A percentile compares a stretch with the other conserved stretches of the same genome.
phyloP scores from a whole-genome alignment of 2,113 vertebrate genomes.

The Lasiurus borealis region DNA sequence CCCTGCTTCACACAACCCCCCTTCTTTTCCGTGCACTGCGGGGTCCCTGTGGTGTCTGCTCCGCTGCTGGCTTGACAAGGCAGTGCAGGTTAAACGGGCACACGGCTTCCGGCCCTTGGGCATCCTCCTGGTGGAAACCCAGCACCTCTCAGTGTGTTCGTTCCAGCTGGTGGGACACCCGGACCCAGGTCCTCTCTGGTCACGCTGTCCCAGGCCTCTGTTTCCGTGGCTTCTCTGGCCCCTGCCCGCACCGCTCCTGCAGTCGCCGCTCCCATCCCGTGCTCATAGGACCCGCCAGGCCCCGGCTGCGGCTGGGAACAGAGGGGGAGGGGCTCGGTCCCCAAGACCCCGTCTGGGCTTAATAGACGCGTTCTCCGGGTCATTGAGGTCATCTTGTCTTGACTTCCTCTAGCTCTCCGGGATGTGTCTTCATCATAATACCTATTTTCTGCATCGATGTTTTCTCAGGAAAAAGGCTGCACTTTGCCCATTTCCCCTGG shows the following conservation, averaged over 20 bases:
- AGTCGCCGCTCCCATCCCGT: background rate
- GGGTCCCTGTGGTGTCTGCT: background rate
- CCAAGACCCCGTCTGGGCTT: background rate
- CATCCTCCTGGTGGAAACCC: no score
- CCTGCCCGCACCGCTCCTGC: background rate
- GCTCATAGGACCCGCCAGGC: background rate
- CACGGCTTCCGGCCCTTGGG: background rate
- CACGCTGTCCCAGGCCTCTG: background rate
- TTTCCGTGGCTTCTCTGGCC: background rate
- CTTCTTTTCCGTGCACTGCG: background rate
- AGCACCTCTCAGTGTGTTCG: background rate
- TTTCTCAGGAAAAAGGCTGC: slow-evolving; percentile 63
- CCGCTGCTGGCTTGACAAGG: background rate
- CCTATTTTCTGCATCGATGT: slow-evolving; percentile 32
- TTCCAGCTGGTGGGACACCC: background rate
- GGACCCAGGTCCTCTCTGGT: background rate
- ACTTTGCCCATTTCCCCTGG: background rate
- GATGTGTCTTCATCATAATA: slow-evolving; percentile 60
- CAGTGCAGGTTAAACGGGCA: background rate
- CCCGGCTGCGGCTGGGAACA: background rate
- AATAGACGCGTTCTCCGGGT: background rate
- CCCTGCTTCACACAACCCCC: background rate
- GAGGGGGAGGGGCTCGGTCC: background rate
- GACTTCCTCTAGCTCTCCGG: slow-evolving; percentile 44
- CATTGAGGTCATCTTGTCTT: slow-evolving; percentile 24